Percentiles rank a stretch among this genome's conserved stretches.
Evolutionary conservation across 2,888 invertebrate genomes (phyloP).

Genomic region (Nemotelus pantherinus): DNA sequence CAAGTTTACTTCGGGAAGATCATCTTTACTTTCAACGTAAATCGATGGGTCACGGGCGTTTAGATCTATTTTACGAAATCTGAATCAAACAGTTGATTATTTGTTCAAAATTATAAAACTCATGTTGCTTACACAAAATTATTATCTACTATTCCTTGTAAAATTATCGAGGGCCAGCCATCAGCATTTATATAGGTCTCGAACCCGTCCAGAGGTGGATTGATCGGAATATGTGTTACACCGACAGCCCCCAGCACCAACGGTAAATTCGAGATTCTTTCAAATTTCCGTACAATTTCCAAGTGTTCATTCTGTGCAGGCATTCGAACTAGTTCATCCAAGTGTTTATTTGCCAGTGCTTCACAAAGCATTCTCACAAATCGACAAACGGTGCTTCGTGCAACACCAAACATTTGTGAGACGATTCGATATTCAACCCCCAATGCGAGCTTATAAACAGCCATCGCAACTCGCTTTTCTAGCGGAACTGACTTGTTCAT

Average conservation of each 20-base stretch:
- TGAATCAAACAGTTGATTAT: conserved; percentile 40
- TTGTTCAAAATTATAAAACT: neutral
- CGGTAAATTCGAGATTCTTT: conserved; percentile 59
- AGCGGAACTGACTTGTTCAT: conserved; percentile 54
- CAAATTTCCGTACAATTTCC: conserved; percentile 57
- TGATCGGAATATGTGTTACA: conserved; percentile 55
- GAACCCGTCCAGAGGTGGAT: conserved; percentile 52
- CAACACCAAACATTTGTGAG: conserved; percentile 57
- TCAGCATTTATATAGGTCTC: conserved; percentile 51
- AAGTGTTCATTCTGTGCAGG: conserved; percentile 56
- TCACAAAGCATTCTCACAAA: conserved; percentile 60
- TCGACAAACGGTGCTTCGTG: conserved; percentile 57
- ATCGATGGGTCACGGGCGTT: conserved; percentile 54
- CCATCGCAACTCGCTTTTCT: conserved; percentile 59
- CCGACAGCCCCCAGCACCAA: conserved; percentile 59
- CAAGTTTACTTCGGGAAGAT: conserved; percentile 53
- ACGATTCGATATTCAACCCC: conserved; percentile 59
- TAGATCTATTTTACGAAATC: conserved; percentile 60
- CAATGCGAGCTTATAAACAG: conserved; percentile 59
- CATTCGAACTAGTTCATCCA: conserved; percentile 55
- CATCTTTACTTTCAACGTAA: conserved; percentile 56
- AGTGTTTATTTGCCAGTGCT: conserved; percentile 56
- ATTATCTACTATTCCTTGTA: conserved; percentile 60
- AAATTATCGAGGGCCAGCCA: conserved; percentile 55
- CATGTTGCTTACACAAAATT: conserved; percentile 55